A percentile compares a stretch with the other conserved stretches of the same genome.
Evolutionary conservation across 2,113 vertebrate species (phyloP).

Genomic region (Prochilodus magdalenae): DNA sequence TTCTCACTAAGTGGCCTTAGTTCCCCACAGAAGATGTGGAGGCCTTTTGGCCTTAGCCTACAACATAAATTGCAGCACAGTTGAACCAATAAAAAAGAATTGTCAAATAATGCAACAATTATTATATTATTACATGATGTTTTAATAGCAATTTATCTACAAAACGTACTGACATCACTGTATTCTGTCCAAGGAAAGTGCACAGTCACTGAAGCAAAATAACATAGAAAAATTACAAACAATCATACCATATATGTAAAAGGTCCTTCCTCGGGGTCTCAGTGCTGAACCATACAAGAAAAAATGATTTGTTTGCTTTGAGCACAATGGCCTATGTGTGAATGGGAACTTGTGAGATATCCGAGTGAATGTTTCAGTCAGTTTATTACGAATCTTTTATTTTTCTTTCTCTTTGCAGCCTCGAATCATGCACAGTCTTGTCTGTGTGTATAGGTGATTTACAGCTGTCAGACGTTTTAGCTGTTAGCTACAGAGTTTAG

Average conservation of each 20-base stretch:
- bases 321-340: constrained; percentile 63
- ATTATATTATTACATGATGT: constrained; percentile 78
- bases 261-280: constrained; percentile 84
- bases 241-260: constrained; percentile 89
- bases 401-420: constrained; percentile 45
- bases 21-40: constrained; percentile 37
- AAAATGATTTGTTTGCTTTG: constrained; percentile 69
- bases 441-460: constrained; percentile 37
- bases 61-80: background rate
- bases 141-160: constrained; percentile 98
- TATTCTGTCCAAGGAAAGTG: constrained; percentile 92
- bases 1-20: constrained; percentile 20
- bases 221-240: constrained; percentile 96
- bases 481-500: constrained; percentile 97
- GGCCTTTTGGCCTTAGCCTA: background rate
- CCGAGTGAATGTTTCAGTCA: constrained; percentile 53
- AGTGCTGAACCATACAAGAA: constrained; percentile 84
- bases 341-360: constrained; percentile 53
- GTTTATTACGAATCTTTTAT: constrained; percentile 48
- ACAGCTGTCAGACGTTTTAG: constrained; percentile 72
- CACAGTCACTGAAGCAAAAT: constrained; percentile 91
- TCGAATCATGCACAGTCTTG: constrained; percentile 30
- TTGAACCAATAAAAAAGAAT: constrained; percentile 6
- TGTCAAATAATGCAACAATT: constrained; percentile 40
- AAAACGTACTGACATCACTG: constrained; percentile 96